phyloP scores from a whole-genome alignment of 2,888 invertebrate genomes.

The Leuctra nigra region DNA sequence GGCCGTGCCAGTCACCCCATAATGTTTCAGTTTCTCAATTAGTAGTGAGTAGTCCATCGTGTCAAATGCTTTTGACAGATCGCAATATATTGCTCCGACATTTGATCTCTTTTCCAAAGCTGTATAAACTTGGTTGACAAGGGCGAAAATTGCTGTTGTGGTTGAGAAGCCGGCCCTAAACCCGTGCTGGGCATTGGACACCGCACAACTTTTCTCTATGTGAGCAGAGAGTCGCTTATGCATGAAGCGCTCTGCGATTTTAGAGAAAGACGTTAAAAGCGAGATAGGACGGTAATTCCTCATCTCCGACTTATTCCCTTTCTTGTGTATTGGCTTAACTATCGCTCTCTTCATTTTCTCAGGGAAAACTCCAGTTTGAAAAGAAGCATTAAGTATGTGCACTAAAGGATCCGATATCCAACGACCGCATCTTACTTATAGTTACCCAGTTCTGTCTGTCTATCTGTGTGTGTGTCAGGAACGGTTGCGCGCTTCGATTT shows the following conservation, averaged over 20 bases:
- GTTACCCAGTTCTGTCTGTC: too few species aligned
- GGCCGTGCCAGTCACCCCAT: slow-evolving; percentile 1
- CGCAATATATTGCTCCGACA: background rate
- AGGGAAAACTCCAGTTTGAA: background rate
- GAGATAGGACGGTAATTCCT: slow-evolving; percentile 4
- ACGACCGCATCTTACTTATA: too few species aligned
- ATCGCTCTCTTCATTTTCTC: too few species aligned
- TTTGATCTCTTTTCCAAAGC: background rate
- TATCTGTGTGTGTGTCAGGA: too few species aligned
- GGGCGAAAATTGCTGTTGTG: background rate
- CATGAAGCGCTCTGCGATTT: background rate
- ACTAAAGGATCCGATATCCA: background rate
- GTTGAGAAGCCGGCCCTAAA: background rate
- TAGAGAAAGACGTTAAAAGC: background rate
- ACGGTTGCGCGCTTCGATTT: too few species aligned
- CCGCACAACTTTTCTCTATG: too few species aligned
- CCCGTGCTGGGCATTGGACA: slow-evolving; percentile 6
- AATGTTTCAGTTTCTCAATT: background rate
- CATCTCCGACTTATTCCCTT: background rate
- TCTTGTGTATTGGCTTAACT: slow-evolving; percentile 4
- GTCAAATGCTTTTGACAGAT: slow-evolving; percentile 9
- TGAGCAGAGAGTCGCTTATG: background rate
- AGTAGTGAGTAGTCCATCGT: background rate
- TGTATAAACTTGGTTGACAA: background rate
- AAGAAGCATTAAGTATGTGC: background rate